Conservation (phyloP, 2,113 vertebrate genomes). For the Hippocampus abdominalis region DNA sequence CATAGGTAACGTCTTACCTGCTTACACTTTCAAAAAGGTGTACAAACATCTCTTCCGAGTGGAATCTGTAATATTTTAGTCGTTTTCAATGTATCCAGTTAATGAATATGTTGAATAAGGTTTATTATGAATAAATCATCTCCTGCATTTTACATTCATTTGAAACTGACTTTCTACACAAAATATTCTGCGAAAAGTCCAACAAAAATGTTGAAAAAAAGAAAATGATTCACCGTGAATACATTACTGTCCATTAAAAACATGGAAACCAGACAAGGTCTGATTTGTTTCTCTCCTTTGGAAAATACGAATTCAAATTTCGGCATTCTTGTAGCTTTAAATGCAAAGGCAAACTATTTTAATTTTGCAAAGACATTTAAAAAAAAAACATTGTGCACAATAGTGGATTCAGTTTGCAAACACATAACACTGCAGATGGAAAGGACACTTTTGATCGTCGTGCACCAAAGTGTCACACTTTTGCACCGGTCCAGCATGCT, state of each 20-base stretch:
- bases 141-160: background rate
- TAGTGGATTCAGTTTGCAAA: background rate
- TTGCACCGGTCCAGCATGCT: constrained; percentile 7
- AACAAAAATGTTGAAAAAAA: background rate
- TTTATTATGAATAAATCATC: background rate
- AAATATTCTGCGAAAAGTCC: background rate
- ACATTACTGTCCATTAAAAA: background rate
- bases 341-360: background rate
- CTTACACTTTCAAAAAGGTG: too few species aligned
- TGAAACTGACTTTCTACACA: background rate
- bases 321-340: background rate
- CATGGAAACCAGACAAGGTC: background rate
- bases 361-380: background rate
- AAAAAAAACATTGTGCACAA: background rate
- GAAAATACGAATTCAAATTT: background rate
- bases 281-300: background rate
- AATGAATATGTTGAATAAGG: background rate
- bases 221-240: background rate
- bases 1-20: too few species aligned
- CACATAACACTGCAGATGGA: background rate
- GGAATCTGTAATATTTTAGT: too few species aligned
- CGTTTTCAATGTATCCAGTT: background rate
- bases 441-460: background rate
- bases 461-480: background rate
- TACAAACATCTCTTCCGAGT: too few species aligned